Base-by-base conservation (phyloP, 2,113 vertebrate species). In the Thamnophis sirtalis region DNA sequence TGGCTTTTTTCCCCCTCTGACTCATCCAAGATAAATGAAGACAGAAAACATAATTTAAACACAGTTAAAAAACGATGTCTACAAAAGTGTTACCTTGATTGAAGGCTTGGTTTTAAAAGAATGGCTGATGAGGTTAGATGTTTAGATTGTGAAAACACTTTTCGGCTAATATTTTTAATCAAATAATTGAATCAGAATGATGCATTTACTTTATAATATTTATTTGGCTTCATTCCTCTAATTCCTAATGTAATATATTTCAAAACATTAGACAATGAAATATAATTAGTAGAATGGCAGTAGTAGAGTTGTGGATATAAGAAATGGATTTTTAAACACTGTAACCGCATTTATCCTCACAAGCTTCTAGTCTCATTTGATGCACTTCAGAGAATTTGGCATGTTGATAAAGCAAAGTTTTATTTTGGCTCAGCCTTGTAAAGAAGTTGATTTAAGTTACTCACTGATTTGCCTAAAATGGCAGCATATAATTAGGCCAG, bases 31-130 rank as follows among this genome's bases (percentile, higher is more conserved):
- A 89, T 49, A n/a, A 15, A 60, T 1, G 1, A 7, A 48, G 48
- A 48, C 84, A 91, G 53, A 92, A 43, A 86, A 33, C n/a, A 11
- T 94, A 87, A 80, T 63, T 96, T 55, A 48, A 56, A 92, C 95
- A 24, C 49, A 93, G 93, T n/a, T 0, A 91, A 86, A 86, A 17
- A 43, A 43, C 22, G 33, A 68, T 53, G 60, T 88, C 93, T 93
- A 93, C 91, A 92, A 94, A 38, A 53, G 13, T 7, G 38, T 88
- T 49, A 87, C 53, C 92, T 55, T 94, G 92, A 92, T 56, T 56
- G 92, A 86, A 24, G 10, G 17, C 28, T 33, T 87, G n/a, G 51
- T 86, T 51, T 86, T 86, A n/a, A 50, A 26, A 86, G 26, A 80
- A 19, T 43, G 73, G 33, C n/a, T 86, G 15, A 86, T 53, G 26